A percentile compares a stretch with the other conserved stretches of the same genome.
Evolutionary conservation across 2,888 invertebrate genomes (phyloP).

Genomic region (Apamea anceps): DNA sequence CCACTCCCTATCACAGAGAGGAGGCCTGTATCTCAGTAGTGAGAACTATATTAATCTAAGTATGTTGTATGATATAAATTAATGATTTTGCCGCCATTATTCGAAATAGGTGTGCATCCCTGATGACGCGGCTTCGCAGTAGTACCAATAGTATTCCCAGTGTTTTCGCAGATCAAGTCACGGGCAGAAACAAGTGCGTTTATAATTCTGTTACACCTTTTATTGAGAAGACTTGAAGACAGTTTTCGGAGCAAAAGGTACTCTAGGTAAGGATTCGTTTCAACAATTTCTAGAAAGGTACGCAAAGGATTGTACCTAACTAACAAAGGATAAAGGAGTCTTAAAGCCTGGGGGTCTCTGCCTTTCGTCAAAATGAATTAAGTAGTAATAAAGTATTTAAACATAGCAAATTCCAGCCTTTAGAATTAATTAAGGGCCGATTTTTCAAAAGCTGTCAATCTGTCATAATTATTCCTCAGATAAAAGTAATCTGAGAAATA

Average conservation of each 20-base stretch:
- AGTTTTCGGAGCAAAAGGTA: conserved; percentile 11
- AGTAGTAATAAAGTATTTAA: not conserved
- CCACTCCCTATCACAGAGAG: too few species aligned
- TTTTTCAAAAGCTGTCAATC: not conserved
- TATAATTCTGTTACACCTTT: not conserved
- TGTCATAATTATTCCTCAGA: not conserved
- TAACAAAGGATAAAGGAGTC: not conserved
- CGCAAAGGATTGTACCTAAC: not conserved
- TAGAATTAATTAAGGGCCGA: not conserved
- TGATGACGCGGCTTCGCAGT: too few species aligned
- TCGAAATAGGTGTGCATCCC: too few species aligned
- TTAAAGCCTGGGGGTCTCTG: not conserved
- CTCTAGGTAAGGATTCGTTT: not conserved
- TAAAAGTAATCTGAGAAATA: not conserved
- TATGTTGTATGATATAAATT: too few species aligned
- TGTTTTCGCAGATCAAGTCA: too few species aligned
- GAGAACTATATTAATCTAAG: too few species aligned
- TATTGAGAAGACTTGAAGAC: not conserved
- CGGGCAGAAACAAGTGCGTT: not conserved
- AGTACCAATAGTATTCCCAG: too few species aligned
- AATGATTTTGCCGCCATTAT: too few species aligned
- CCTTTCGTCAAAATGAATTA: not conserved
- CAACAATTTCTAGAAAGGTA: conserved; percentile 1
- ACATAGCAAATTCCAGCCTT: not conserved
- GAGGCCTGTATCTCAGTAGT: too few species aligned